Evolutionary conservation across 2,888 invertebrate genomes (phyloP).

Genomic region (Agrotis segetum): DNA sequence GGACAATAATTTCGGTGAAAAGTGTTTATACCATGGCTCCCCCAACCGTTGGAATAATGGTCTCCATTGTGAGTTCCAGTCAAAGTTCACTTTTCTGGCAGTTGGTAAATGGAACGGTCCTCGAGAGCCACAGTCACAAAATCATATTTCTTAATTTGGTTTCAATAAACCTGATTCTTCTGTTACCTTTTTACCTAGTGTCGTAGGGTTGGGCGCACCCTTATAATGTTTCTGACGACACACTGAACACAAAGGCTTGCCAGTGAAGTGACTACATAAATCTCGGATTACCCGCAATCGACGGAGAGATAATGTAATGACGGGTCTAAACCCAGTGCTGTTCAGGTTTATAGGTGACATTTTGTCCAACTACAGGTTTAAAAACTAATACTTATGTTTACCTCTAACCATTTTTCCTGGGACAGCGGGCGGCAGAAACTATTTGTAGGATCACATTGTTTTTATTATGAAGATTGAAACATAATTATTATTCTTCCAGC

Average conservation of each 20-base stretch:
- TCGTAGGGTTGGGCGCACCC: slow-evolving; percentile 40
- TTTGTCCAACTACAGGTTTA: slow-evolving; percentile 16
- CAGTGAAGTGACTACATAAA: slow-evolving; percentile 68
- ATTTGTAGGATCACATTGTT: not conserved
- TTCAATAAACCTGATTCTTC: slow-evolving; percentile 14
- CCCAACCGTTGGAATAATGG: too few species aligned
- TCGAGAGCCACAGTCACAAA: not conserved
- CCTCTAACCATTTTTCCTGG: not conserved
- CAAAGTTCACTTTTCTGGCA: too few species aligned
- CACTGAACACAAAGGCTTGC: slow-evolving; percentile 58
- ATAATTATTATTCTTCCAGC: not conserved
- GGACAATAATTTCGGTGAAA: too few species aligned
- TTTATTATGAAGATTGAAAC: not conserved
- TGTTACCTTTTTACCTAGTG: not conserved
- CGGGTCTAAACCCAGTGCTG: slow-evolving; percentile 32
- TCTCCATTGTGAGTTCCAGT: too few species aligned
- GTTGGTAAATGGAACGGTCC: not conserved
- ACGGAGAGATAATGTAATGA: slow-evolving; percentile 63
- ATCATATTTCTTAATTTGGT: not conserved
- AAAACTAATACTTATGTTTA: slow-evolving; percentile 1
- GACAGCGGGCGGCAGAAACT: not conserved
- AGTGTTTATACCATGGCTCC: too few species aligned
- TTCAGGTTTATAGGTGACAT: not conserved
- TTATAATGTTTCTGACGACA: slow-evolving; percentile 54
- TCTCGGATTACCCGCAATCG: slow-evolving; percentile 64